Evolutionary conservation across 1,140 invertebrate genomes (phyloP).

Genomic region (Anoplophora glabripennis): DNA sequence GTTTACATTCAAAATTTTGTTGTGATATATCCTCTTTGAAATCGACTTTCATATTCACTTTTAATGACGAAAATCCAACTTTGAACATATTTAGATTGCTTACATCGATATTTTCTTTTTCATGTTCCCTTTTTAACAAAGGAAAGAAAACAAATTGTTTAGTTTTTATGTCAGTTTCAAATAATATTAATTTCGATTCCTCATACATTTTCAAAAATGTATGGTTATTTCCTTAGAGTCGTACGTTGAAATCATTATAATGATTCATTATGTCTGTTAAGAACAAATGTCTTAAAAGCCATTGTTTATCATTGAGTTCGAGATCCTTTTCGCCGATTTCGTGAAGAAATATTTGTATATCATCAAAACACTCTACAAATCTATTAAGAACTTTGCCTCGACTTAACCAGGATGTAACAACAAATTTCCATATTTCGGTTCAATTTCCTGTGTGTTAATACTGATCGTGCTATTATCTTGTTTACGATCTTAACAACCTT

Average conservation of each 20-base stretch:
- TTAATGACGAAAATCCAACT: background rate
- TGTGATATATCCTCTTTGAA: too few species aligned
- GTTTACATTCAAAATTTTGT: too few species aligned
- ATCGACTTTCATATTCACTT: too few species aligned
- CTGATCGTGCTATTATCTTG: constrained; percentile 20
- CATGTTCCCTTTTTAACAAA: constrained; percentile 13
- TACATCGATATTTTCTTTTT: constrained; percentile 16
- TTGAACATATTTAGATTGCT: constrained; percentile 1
- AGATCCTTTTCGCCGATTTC: constrained; percentile 29
- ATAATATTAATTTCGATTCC: constrained; percentile 22
- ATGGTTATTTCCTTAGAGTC: too few species aligned
- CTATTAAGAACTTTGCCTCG: constrained; percentile 23
- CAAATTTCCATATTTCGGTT: constrained; percentile 19
- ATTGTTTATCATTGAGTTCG: constrained; percentile 30
- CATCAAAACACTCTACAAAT: constrained; percentile 10
- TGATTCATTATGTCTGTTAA: too few species aligned
- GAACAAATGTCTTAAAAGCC: too few species aligned
- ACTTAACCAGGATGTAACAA: constrained; percentile 21
- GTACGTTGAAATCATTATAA: too few species aligned
- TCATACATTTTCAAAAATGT: too few species aligned
- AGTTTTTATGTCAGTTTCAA: constrained; percentile 18
- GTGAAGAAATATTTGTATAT: constrained; percentile 22
- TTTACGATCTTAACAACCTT: too few species aligned
- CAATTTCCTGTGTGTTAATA: constrained; percentile 20
- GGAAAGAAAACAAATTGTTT: constrained; percentile 16